Evolutionary conservation across 2,888 invertebrate genomes (phyloP).

Genomic region (Hydropsyche betteni): DNA sequence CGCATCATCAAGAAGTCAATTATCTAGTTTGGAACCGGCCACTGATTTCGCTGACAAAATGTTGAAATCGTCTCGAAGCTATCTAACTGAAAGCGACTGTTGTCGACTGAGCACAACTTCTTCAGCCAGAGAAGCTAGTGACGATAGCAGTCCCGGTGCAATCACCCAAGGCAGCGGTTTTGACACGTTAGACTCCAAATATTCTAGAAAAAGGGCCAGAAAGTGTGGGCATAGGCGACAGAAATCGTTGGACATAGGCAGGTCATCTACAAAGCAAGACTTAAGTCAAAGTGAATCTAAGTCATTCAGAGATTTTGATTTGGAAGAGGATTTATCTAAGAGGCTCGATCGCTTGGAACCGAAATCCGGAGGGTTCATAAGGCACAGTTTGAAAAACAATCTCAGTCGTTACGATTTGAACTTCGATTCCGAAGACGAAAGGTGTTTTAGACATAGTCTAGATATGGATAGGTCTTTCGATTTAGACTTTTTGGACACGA

Average conservation of each 20-base stretch:
- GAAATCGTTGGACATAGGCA: constrained; percentile 49
- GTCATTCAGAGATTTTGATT: constrained; percentile 55
- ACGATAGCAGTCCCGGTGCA: constrained; percentile 49
- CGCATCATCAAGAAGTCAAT: constrained; percentile 47
- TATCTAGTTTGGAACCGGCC: constrained; percentile 44
- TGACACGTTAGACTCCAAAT: constrained; percentile 44
- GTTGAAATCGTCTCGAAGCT: constrained; percentile 50
- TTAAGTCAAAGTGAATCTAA: constrained; percentile 38
- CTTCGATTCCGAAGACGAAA: constrained; percentile 51
- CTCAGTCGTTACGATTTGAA: constrained; percentile 50
- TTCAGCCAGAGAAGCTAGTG: constrained; percentile 49
- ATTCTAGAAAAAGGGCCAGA: constrained; percentile 46
- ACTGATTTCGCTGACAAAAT: constrained; percentile 51
- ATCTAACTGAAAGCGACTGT: constrained; percentile 48
- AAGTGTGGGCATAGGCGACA: constrained; percentile 49
- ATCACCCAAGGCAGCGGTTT: constrained; percentile 37
- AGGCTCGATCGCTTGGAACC: constrained; percentile 50
- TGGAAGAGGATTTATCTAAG: constrained; percentile 55
- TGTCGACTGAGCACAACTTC: constrained; percentile 45
- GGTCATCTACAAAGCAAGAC: constrained; percentile 42
- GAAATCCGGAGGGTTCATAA: constrained; percentile 44
- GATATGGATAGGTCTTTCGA: constrained; percentile 65
- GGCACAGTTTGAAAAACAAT: constrained; percentile 47
- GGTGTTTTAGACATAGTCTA: constrained; percentile 59
- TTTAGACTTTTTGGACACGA: constrained; percentile 60